A percentile compares a stretch with the other conserved stretches of the same genome.
These are phyloP conservation scores for Corythoichthys intestinalis DNA, from an alignment of 2,113 vertebrate genomes.

Conservation along the genomic window DNA sequence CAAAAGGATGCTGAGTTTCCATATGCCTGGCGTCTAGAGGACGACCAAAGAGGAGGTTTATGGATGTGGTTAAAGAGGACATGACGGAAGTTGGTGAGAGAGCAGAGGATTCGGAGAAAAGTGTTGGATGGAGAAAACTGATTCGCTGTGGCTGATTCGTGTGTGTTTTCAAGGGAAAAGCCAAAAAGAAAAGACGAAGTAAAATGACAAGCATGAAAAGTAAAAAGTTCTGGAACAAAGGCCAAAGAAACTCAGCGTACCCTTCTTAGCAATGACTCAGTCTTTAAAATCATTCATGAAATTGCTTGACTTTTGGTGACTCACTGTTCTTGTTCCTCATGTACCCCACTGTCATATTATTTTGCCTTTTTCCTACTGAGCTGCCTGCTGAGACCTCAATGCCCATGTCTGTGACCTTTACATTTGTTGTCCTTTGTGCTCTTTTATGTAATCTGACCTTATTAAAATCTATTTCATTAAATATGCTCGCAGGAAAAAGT, in stretches of 20 bases:
- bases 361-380: slow-evolving; percentile 38
- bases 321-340: slow-evolving; percentile 46
- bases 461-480: slow-evolving; percentile 69
- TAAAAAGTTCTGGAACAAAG: slow-evolving; percentile 2
- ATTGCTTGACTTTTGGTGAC: slow-evolving; percentile 41
- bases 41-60: too few relatives aligned
- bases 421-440: slow-evolving; percentile 52
- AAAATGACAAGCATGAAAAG: background rate
- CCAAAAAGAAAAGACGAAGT: too few relatives aligned
- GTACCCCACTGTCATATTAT: slow-evolving; percentile 49
- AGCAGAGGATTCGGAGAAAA: too few relatives aligned
- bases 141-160: too few relatives aligned
- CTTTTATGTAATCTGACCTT: slow-evolving; percentile 62
- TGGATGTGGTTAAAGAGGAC: too few relatives aligned
- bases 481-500: slow-evolving; percentile 64
- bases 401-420: slow-evolving; percentile 57
- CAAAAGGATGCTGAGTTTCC: too few relatives aligned
- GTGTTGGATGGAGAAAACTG: too few relatives aligned
- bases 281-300: slow-evolving; percentile 16
- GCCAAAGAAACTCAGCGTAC: background rate
- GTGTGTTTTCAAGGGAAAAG: too few relatives aligned
- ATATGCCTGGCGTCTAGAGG: too few relatives aligned
- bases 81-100: too few relatives aligned
- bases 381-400: slow-evolving; percentile 54
- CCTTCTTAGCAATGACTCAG: background rate